Percentiles rank a stretch among this genome's conserved stretches.
phyloP scores from a whole-genome alignment of 2,113 vertebrate genomes.

The Xiphophorus couchianus region DNA sequence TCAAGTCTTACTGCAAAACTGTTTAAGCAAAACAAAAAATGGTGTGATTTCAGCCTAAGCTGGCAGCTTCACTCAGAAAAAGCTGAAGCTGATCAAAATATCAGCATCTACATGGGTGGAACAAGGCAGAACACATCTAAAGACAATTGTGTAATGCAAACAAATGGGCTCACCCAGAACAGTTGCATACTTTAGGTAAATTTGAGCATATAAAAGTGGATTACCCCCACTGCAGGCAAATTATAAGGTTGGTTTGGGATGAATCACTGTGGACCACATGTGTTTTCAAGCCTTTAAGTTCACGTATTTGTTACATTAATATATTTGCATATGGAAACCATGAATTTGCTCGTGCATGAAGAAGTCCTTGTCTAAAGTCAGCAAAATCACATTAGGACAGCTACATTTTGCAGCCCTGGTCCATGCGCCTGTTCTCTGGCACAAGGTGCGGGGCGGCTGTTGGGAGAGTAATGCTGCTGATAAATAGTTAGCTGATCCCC shows the following conservation, averaged over 20 bases:
- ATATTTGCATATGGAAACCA: background rate
- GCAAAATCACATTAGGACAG: background rate
- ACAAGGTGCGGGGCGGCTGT: constrained; percentile 40
- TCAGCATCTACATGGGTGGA: background rate
- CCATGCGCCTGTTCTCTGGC: constrained; percentile 36
- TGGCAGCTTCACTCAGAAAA: no score
- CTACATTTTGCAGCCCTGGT: constrained; percentile 12
- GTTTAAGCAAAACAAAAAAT: background rate
- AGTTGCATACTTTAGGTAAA: background rate
- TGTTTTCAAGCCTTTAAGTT: background rate
- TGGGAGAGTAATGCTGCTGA: constrained; percentile 30
- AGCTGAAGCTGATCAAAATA: no score
- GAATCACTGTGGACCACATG: background rate
- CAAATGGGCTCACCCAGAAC: background rate
- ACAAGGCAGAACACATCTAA: background rate
- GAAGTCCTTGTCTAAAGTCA: constrained; percentile 11
- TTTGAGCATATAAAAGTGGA: background rate
- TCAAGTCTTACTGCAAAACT: background rate
- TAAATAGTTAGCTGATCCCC: constrained; percentile 20
- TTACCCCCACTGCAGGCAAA: background rate
- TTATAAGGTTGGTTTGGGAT: background rate
- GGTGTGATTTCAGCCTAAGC: no score
- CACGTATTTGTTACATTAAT: constrained; percentile 3
- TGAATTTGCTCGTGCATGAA: background rate
- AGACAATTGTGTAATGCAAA: constrained; percentile 3